A percentile compares a stretch with the other conserved stretches of the same genome.
These are phyloP conservation scores for Chaetodon auriga DNA, from an alignment of 2,113 vertebrate species.

Conservation along the genomic window DNA sequence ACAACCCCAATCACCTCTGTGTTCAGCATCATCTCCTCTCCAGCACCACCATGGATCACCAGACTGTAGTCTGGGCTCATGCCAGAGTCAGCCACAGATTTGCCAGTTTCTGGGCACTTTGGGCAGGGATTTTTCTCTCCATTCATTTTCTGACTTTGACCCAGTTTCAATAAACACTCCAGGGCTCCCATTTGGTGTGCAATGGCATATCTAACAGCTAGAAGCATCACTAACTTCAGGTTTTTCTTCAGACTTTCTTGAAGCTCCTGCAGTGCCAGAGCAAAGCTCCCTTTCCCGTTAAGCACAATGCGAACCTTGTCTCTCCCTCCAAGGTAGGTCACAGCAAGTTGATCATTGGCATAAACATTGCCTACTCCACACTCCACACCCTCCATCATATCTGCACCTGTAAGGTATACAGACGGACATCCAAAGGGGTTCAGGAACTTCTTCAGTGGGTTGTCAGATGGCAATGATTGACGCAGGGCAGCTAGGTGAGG, in stretches of 20 bases:
- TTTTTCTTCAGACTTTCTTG: constrained; percentile 75
- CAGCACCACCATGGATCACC: constrained; percentile 86
- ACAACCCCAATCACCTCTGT: constrained; percentile 71
- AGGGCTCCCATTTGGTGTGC: constrained; percentile 84
- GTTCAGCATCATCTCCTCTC: constrained; percentile 82
- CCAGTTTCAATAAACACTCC: constrained; percentile 73
- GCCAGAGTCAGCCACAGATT: background rate
- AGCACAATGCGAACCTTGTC: constrained; percentile 82
- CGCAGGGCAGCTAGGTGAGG: constrained; percentile 84
- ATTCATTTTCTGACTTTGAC: constrained; percentile 58
- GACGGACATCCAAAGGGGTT: constrained; percentile 84
- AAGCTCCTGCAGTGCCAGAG: constrained; percentile 71
- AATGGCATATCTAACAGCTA: constrained; percentile 83
- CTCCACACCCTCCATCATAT: constrained; percentile 83
- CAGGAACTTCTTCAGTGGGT: constrained; percentile 80
- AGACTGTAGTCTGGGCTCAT: constrained; percentile 73
- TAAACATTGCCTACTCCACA: constrained; percentile 86
- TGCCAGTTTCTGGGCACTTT: constrained; percentile 31
- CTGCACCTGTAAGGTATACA: constrained; percentile 85
- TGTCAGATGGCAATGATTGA: constrained; percentile 73
- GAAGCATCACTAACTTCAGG: constrained; percentile 80
- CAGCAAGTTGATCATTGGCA: constrained; percentile 84
- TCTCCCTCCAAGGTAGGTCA: constrained; percentile 83
- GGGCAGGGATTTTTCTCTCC: constrained; percentile 16
- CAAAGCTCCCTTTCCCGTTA: constrained; percentile 84